Base-by-base conservation (phyloP, 2,888 invertebrate genomes). In the Parascotia fuliginaria region DNA sequence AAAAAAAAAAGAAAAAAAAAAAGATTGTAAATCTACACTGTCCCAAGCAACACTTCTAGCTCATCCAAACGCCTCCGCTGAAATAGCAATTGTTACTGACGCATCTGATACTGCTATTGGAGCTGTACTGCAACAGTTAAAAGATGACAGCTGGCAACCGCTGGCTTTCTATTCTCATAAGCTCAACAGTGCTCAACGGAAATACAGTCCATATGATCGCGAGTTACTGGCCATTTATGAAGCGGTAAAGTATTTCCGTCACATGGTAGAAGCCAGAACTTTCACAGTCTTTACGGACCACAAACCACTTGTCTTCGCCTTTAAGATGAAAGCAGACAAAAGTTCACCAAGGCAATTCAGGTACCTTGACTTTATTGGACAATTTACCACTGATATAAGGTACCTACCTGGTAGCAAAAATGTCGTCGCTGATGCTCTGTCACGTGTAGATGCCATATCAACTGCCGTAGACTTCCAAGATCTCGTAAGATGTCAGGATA, bases 41-140 rank as follows among this genome's bases (percentile, higher is more conserved):
- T 49, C 56, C 5, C 27, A 71, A 3, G 73, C 78, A 0, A 65
- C 81, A 0, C 36, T 80, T 0, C 46, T 84, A 0, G 69, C 72
- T 0, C 79, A 83, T 41, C 83, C 81, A 0, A 63, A 65, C 3
- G 11, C 42, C 0, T 13, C 61, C 11, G 73, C 77, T 0, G 42
- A 69, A 29, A 31, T 85, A 1, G 60, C 70, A 0, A 12, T 85
- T 0, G 51, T 67, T 0, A 73, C 73, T 0, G 83, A 86, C 45
- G 85, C 85, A 1, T 86, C 84, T 0, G 77, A 83, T 31, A 47
- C 28, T n/a, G n/a, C n/a, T n/a, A n/a, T n/a, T n/a, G n/a, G n/a
- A n/a, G n/a, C n/a, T n/a, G n/a, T n/a, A n/a, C 41, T 88, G 7
- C 79, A 87, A 42, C 85, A 85, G 53, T 19, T 36, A 0, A 47